These are phyloP conservation scores for Acrocephalus scirpaceus DNA, from an alignment of 2,797 vertebrate species.

Conservation along the genomic window DNA sequence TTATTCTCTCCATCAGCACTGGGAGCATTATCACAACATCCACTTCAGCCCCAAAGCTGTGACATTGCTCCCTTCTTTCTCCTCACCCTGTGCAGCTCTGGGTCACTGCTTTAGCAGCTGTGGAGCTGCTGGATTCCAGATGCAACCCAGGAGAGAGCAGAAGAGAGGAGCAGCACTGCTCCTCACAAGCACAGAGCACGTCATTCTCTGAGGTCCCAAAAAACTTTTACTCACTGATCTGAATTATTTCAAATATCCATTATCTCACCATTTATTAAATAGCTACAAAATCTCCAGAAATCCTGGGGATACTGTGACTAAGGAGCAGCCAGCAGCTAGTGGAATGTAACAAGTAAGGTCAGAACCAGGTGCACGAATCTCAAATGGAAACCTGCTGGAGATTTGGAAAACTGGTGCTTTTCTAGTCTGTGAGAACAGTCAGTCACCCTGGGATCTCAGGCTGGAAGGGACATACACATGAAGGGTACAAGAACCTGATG, in stretches of 20 bases:
- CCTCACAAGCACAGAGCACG: background rate
- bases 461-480: accelerated
- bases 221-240: background rate
- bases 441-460: background rate
- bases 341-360: background rate
- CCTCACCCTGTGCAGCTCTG: background rate
- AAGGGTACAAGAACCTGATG: background rate
- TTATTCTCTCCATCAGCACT: background rate
- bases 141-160: background rate
- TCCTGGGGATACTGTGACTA: background rate
- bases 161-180: background rate
- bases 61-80: background rate
- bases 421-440: background rate
- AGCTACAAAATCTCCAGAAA: background rate
- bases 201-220: background rate
- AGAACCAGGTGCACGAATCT: background rate
- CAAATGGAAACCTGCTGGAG: background rate
- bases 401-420: background rate
- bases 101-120: background rate
- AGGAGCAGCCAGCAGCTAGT: background rate
- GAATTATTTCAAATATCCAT: background rate
- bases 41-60: background rate
- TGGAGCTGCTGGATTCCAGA: background rate
- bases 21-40: background rate
- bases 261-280: background rate